Base-by-base conservation (phyloP, 64 coral and sea anemone species). In the Montipora foliosa region DNA sequence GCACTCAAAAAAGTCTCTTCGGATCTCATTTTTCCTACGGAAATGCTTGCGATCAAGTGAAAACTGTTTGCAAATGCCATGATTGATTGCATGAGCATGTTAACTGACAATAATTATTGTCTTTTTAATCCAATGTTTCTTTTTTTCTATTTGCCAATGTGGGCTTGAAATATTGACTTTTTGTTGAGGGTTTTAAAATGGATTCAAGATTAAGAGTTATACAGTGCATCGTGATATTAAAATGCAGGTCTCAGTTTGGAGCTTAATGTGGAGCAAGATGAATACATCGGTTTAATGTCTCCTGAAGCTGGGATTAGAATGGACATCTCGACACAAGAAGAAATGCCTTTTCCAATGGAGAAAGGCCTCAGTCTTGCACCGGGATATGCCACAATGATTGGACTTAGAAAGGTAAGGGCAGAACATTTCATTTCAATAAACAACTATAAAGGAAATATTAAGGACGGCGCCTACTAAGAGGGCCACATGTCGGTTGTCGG, bases 301-400 rank as follows among this genome's bases (percentile, higher is more conserved):
- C 84, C 76, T 49, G 92, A 93, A 44, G 92, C 92, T 71, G 92
- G 92, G 53, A 87, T 93, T 5, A 85, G 76, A 64, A 57, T 93
- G 49, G 57, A 69, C 5, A 87, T 93, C 15, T 88, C 84, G 6
- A 80, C 68, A 13, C 92, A 93, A 51, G 84, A 76, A 8, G 61
- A 93, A 61, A 88, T 93, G 83, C 76, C 92, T 45, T 87, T 87
- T 79, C 92, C 92, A 73, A 49, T 93, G 48, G 92, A 93, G 60
- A 93, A 67, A 69, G 92, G 92, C 21, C 15, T 93, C 6, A 93
- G 92, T 21, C 16, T 93, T 22, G n/a, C 92, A 48, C 92, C 92
- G 6, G 92, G 92, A 45, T 88, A 88, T 16, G 85, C 84, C 8
- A 93, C 92, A 11, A 69, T 77, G 29, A 75, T 75, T 13, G 92